Evolutionary conservation across 2,888 invertebrate species (phyloP).

Genomic region (Brachypalpus laphriformis): DNA sequence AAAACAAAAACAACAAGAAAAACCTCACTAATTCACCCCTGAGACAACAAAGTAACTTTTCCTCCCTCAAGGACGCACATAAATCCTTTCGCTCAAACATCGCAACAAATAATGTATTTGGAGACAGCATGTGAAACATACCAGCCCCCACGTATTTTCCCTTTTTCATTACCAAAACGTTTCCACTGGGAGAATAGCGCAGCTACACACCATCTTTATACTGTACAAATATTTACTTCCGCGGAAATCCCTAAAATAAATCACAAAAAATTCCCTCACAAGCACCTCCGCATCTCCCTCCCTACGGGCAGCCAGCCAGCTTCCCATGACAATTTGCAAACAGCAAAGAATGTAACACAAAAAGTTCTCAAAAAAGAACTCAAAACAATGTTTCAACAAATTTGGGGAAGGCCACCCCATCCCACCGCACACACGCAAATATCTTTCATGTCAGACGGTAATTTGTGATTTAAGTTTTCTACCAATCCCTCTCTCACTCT

Average conservation of each 20-base stretch:
- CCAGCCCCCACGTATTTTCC: neutral
- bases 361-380: constrained; percentile 7
- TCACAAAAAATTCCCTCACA: constrained; percentile 28
- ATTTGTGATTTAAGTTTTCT: constrained; percentile 58
- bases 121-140: constrained; percentile 36
- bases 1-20: neutral
- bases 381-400: constrained; percentile 57
- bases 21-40: constrained; percentile 27
- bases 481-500: neutral
- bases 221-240: constrained; percentile 28
- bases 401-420: neutral
- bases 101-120: constrained; percentile 25
- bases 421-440: constrained; percentile 19
- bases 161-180: constrained; percentile 47
- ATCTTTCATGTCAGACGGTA: constrained; percentile 44
- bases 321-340: constrained; percentile 18
- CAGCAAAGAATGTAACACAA: constrained; percentile 14
- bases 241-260: constrained; percentile 52
- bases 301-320: neutral
- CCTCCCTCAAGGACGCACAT: constrained; percentile 18
- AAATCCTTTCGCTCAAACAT: constrained; percentile 50
- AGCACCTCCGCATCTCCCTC: neutral
- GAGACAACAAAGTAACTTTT: constrained; percentile 37
- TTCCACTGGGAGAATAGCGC: neutral
- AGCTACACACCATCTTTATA: neutral